Evolutionary conservation across 2,113 vertebrate genomes (phyloP).

Genomic region (Corydoras maculifer): DNA sequence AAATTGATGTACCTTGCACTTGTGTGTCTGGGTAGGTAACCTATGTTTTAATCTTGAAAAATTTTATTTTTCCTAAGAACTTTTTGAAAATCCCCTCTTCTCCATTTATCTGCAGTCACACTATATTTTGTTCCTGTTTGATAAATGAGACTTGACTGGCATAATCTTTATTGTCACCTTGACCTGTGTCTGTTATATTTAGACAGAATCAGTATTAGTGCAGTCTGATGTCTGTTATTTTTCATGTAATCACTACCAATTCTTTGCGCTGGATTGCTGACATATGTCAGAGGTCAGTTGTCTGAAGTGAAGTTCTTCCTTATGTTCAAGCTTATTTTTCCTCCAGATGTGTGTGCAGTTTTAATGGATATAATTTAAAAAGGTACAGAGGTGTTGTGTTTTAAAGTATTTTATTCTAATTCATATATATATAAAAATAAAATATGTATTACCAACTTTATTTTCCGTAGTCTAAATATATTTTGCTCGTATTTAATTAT

Average conservation of each 20-base stretch:
- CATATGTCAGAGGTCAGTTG: conserved; percentile 35
- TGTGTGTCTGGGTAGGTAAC: no score
- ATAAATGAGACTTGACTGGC: not conserved
- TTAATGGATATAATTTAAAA: not conserved
- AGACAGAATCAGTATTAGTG: not conserved
- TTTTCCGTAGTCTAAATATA: no score
- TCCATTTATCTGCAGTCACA: no score
- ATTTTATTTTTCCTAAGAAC: no score
- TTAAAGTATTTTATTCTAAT: no score
- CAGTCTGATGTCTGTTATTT: not conserved
- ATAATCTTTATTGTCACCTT: not conserved
- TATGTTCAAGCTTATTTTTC: conserved; percentile 38
- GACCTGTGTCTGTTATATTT: not conserved
- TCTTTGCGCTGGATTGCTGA: conserved; percentile 13
- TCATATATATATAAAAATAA: no score
- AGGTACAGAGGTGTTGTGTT: no score
- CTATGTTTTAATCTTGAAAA: no score
- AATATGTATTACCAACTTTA: no score
- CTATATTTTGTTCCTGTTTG: not conserved
- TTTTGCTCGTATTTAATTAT: no score
- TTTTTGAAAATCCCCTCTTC: no score
- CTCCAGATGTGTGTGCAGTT: conserved; percentile 46
- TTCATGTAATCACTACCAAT: not conserved
- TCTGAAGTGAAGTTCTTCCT: conserved; percentile 35
- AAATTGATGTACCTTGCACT: no score